Conservation (phyloP, 2,888 invertebrate genomes). For the Suillia variegata region DNA sequence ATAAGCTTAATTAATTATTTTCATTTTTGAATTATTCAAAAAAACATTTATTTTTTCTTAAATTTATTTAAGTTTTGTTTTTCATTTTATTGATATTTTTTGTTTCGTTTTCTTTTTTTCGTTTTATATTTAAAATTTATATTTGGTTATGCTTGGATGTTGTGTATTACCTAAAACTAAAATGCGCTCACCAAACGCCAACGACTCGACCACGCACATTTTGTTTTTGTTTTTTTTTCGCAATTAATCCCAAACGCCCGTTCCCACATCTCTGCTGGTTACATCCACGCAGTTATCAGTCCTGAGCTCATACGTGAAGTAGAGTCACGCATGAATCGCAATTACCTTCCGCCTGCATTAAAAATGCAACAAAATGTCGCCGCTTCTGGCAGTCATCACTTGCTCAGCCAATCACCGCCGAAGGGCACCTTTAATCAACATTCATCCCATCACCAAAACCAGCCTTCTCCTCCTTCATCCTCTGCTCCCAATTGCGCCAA, state of each 20-base stretch:
- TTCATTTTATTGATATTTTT: slow-evolving; percentile 28
- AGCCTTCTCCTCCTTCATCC: too few relatives aligned
- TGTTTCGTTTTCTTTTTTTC: slow-evolving; percentile 35
- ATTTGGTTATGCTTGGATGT: slow-evolving; percentile 43
- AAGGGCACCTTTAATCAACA: slow-evolving; percentile 31
- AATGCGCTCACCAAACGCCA: slow-evolving; percentile 19
- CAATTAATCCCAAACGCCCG: slow-evolving; percentile 25
- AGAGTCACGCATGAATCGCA: slow-evolving; percentile 84
- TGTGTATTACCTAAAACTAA: slow-evolving; percentile 36
- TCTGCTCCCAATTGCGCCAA: slow-evolving; percentile 28
- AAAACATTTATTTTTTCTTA: slow-evolving; percentile 15
- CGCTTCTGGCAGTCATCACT: slow-evolving; percentile 29
- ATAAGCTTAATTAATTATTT: slow-evolving; percentile 12
- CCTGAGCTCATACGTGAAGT: slow-evolving; percentile 88
- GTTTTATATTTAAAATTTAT: slow-evolving; percentile 30
- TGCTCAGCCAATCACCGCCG: slow-evolving; percentile 54
- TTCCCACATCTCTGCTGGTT: slow-evolving; percentile 15
- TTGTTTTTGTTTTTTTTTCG: too few relatives aligned
- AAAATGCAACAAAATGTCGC: slow-evolving; percentile 63
- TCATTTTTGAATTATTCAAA: neutral
- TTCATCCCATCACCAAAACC: slow-evolving; percentile 36
- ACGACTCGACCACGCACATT: slow-evolving; percentile 7
- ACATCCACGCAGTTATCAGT: slow-evolving; percentile 73
- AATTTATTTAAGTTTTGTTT: slow-evolving; percentile 13
- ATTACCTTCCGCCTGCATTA: slow-evolving; percentile 74